Percentiles rank a stretch among this genome's conserved stretches.
These are phyloP conservation scores for Aleiodes sp. DNA, from an alignment of 1,140 invertebrate species.

Conservation along the genomic window DNA sequence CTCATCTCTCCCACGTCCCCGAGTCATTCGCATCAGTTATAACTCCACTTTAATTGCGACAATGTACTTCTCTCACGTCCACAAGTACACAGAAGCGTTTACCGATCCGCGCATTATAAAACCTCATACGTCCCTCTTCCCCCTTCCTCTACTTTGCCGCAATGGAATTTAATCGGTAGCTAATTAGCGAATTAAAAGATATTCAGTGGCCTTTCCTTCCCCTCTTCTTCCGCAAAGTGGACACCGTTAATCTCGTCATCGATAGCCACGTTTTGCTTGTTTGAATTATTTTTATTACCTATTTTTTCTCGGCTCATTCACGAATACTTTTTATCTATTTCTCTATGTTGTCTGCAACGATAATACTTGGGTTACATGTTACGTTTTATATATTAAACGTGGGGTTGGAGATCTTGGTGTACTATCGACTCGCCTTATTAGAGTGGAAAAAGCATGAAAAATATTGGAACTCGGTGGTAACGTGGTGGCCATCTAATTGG, in stretches of 20 bases:
- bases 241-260: slow-evolving; percentile 38
- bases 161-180: slow-evolving; percentile 31
- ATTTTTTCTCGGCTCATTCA: neutral
- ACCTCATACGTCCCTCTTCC: neutral
- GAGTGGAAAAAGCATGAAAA: slow-evolving; percentile 34
- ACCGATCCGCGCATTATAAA: neutral
- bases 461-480: slow-evolving; percentile 28
- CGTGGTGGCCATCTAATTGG: slow-evolving; percentile 56
- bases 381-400: slow-evolving; percentile 34
- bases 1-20: slow-evolving; percentile 30
- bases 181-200: slow-evolving; percentile 34
- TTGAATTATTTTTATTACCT: slow-evolving; percentile 7
- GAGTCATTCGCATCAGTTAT: slow-evolving; percentile 32
- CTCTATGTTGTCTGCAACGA: neutral
- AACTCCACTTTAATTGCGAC: slow-evolving; percentile 47
- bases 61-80: slow-evolving; percentile 33
- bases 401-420: slow-evolving; percentile 29
- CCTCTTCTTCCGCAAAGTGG: neutral
- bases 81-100: neutral
- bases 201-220: neutral
- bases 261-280: slow-evolving; percentile 29
- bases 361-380: slow-evolving; percentile 2
- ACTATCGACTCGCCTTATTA: slow-evolving; percentile 48
- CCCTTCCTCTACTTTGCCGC: too few species aligned
- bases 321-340: neutral